Conservation (phyloP, 1,140 invertebrate species). For the Stenopsyche tienmushanensis region DNA sequence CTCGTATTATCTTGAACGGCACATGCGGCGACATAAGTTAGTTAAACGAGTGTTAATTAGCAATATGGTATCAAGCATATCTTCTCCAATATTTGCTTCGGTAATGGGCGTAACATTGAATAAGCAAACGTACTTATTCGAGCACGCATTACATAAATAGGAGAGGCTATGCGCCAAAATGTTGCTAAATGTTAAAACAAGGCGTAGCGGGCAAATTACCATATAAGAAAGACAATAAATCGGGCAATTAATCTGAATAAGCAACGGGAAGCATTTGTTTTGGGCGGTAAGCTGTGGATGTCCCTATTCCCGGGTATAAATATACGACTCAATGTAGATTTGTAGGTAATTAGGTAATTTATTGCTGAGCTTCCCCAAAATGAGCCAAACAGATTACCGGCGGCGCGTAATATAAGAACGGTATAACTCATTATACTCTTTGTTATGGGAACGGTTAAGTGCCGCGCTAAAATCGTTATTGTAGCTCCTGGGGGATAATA, state of each 20-base stretch:
- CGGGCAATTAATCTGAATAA: conserved; percentile 24
- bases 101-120: too few species aligned
- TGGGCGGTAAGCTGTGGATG: conserved; percentile 5
- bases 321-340: conserved; percentile 21
- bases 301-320: neutral
- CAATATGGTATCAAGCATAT: too few species aligned
- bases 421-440: conserved; percentile 13
- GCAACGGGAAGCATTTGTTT: conserved; percentile 21
- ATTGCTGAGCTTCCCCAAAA: conserved; percentile 20
- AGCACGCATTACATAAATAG: too few species aligned
- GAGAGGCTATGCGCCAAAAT: too few species aligned
- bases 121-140: too few species aligned
- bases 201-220: too few species aligned
- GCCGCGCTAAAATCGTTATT: conserved; percentile 1
- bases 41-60: too few species aligned
- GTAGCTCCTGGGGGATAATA: conserved; percentile 2
- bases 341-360: conserved; percentile 27
- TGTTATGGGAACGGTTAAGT: neutral
- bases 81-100: too few species aligned
- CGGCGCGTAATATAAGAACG: too few species aligned
- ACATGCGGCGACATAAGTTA: too few species aligned
- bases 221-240: conserved; percentile 8
- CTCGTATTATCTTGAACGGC: too few species aligned
- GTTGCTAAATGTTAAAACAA: too few species aligned
- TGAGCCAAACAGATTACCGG: conserved; percentile 26